A percentile compares a stretch with the other conserved stretches of the same genome.
These are phyloP conservation scores for Drosophila prosaltans DNA, from an alignment of 1,140 invertebrate species.

Conservation along the genomic window DNA sequence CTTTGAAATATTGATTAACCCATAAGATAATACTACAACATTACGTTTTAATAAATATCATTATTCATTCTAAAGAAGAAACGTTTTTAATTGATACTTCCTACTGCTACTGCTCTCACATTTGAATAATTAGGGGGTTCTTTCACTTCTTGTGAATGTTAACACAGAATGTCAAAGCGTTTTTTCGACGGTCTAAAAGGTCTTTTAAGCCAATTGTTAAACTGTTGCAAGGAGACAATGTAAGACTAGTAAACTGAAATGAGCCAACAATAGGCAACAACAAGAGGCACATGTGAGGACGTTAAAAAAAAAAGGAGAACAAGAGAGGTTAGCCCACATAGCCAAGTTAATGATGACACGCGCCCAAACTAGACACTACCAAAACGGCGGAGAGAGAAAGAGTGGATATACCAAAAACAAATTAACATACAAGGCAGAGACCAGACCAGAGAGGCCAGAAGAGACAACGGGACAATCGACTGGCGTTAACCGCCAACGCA, in stretches of 20 bases:
- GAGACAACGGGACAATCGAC: slow-evolving; percentile 19
- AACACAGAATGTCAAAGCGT: slow-evolving; percentile 12
- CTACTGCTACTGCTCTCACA: background rate
- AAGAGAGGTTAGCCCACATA: slow-evolving; percentile 15
- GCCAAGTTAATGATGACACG: slow-evolving; percentile 79
- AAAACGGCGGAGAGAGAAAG: slow-evolving; percentile 9
- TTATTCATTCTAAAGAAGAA: too few species aligned
- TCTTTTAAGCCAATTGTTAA: slow-evolving; percentile 9
- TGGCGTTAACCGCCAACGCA: slow-evolving; percentile 51
- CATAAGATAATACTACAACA: too few species aligned
- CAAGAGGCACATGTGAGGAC: slow-evolving; percentile 20
- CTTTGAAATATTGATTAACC: too few species aligned
- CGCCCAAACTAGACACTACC: slow-evolving; percentile 65
- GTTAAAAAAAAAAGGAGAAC: too few species aligned
- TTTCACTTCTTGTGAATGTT: background rate
- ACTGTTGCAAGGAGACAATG: slow-evolving; percentile 4
- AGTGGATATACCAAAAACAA: slow-evolving; percentile 70
- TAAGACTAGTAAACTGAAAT: slow-evolving; percentile 13
- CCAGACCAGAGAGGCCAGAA: slow-evolving; percentile 24
- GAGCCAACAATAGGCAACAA: slow-evolving; percentile 31
- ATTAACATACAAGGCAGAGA: slow-evolving; percentile 70
- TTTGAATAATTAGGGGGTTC: slow-evolving; percentile 8
- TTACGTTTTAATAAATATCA: too few species aligned
- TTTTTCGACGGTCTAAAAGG: background rate
- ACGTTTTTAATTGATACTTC: background rate